Percentiles rank a stretch among this genome's conserved stretches.
These are phyloP conservation scores for Prionace glauca DNA, from an alignment of 2,797 vertebrate genomes.

Conservation along the genomic window DNA sequence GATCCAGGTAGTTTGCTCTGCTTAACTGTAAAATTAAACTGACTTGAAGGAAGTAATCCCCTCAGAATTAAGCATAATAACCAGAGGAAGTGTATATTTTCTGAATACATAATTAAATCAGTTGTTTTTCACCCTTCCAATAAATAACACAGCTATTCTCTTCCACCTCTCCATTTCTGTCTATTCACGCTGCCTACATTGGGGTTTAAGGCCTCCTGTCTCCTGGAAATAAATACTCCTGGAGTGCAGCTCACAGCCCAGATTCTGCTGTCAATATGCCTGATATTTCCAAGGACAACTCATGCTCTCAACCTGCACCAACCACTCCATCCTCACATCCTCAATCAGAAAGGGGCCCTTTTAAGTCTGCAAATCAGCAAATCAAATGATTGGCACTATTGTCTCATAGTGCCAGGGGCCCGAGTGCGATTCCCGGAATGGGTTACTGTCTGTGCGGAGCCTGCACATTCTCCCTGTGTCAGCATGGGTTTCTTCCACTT, in stretches of 20 bases:
- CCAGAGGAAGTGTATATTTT: neutral
- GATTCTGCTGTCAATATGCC: neutral
- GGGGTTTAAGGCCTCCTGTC: neutral
- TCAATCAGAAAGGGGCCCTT: neutral
- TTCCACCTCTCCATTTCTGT: neutral
- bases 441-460: too few species aligned
- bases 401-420: too few species aligned
- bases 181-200: neutral
- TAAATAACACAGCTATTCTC: neutral
- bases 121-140: neutral
- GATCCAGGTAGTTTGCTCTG: neutral
- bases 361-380: neutral
- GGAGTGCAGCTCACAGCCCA: neutral
- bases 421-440: too few species aligned
- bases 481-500: too few species aligned
- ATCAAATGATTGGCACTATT: too few species aligned
- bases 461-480: too few species aligned
- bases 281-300: neutral
- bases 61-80: neutral
- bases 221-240: neutral
- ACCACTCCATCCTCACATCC: too few species aligned
- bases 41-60: neutral
- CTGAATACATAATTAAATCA: neutral
- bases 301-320: too few species aligned
- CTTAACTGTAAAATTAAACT: neutral